A percentile compares a stretch with the other conserved stretches of the same genome.
Evolutionary conservation across 2,888 invertebrate species (phyloP).

Genomic region (Diaprepes abbreviatus): DNA sequence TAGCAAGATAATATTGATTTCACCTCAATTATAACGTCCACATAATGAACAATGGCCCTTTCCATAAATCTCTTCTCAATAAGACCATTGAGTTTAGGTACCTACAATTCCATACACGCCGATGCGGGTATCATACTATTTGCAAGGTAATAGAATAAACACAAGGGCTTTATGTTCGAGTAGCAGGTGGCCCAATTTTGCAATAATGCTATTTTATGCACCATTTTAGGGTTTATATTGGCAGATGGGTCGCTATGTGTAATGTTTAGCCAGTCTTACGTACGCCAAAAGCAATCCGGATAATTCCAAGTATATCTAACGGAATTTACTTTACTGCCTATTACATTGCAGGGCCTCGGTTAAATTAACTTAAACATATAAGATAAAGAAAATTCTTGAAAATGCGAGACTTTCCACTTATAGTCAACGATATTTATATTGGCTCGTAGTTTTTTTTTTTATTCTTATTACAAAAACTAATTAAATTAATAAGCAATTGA

Average conservation of each 20-base stretch:
- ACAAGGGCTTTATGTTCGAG: slow-evolving; percentile 49
- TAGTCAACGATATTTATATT: too few species aligned
- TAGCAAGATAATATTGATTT: neutral
- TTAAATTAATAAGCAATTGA: too few species aligned
- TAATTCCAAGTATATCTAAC: slow-evolving; percentile 40
- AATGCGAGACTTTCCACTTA: too few species aligned
- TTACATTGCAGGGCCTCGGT: neutral
- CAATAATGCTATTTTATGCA: slow-evolving; percentile 58
- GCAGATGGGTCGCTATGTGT: slow-evolving; percentile 52
- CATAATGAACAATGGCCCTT: neutral
- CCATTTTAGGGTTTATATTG: slow-evolving; percentile 56
- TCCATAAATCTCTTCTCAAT: neutral
- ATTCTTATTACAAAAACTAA: too few species aligned
- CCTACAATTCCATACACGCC: neutral
- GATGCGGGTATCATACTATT: slow-evolving; percentile 39
- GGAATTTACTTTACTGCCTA: slow-evolving; percentile 25
- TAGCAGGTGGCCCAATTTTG: slow-evolving; percentile 56
- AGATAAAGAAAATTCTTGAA: too few species aligned
- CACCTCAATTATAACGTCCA: neutral
- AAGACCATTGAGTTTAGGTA: slow-evolving; percentile 1
- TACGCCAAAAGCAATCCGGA: slow-evolving; percentile 42
- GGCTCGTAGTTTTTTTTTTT: too few species aligned
- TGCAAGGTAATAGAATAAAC: slow-evolving; percentile 52
- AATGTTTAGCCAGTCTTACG: slow-evolving; percentile 38
- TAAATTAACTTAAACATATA: slow-evolving; percentile 4